A percentile compares a stretch with the other conserved stretches of the same genome.
phyloP scores from a whole-genome alignment of 2,888 invertebrate species.

The Tetropium fuscum region DNA sequence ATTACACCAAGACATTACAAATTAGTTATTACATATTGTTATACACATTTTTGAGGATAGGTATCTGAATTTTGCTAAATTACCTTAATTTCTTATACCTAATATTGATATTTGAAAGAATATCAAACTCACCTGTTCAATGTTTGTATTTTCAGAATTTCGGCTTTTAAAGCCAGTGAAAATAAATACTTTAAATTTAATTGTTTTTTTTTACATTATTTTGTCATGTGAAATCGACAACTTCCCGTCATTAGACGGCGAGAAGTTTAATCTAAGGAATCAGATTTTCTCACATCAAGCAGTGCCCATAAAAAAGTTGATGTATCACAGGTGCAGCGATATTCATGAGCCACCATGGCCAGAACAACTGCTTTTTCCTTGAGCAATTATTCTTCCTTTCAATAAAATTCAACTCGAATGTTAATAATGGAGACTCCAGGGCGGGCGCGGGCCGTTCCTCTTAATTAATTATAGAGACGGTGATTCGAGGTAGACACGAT shows the following conservation, averaged over 20 bases:
- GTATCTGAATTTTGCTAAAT: too few species aligned
- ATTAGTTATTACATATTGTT: too few species aligned
- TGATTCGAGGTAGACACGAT: conserved; percentile 34
- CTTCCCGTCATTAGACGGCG: not conserved
- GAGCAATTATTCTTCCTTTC: conserved; percentile 37
- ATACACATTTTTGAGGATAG: too few species aligned
- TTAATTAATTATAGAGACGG: conserved; percentile 44
- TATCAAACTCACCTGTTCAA: too few species aligned
- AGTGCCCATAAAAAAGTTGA: conserved; percentile 6
- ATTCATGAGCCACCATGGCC: conserved; percentile 20
- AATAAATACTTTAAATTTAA: too few species aligned
- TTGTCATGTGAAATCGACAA: too few species aligned
- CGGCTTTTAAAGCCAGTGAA: too few species aligned
- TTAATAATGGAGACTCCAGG: conserved; percentile 35
- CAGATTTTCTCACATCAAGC: not conserved
- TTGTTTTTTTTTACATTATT: too few species aligned
- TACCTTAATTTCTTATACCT: too few species aligned
- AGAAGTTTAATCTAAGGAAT: not conserved
- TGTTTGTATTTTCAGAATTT: too few species aligned
- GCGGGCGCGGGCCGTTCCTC: conserved; percentile 41
- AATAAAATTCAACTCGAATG: conserved; percentile 36
- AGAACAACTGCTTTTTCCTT: conserved; percentile 22
- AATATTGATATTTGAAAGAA: too few species aligned
- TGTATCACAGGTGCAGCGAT: conserved; percentile 6
- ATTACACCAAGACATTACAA: too few species aligned